Conservation (phyloP, 2,797 vertebrate genomes). For the Triplophysa bombifrons region DNA sequence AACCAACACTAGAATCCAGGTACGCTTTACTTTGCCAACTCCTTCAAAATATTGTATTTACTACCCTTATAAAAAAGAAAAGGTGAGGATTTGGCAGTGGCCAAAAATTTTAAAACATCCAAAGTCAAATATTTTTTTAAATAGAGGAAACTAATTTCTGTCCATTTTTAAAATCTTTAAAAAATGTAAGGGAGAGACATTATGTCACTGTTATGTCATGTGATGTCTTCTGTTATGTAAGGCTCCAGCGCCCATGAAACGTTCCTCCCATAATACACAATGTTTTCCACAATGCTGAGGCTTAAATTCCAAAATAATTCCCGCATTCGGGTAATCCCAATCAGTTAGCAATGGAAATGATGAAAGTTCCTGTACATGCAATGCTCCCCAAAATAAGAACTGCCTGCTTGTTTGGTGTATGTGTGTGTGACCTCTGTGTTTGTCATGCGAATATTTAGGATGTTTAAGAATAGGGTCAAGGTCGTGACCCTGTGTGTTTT, state of each 20-base stretch:
- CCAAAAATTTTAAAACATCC: background rate
- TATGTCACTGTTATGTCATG: background rate
- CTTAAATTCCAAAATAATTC: background rate
- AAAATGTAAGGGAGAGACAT: background rate
- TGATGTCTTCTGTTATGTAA: slow-evolving; percentile 14
- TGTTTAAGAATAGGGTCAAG: slow-evolving; percentile 16
- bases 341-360: background rate
- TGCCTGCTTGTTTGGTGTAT: background rate
- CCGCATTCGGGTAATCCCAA: background rate
- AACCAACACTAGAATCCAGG: slow-evolving; percentile 22
- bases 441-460: background rate
- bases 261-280: background rate
- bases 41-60: slow-evolving; percentile 2
- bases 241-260: background rate
- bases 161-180: background rate
- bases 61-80: background rate
- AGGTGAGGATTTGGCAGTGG: background rate
- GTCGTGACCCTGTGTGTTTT: background rate
- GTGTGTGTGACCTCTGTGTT: background rate
- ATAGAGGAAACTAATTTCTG: too few relatives aligned
- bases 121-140: too few relatives aligned
- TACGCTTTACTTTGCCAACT: slow-evolving; percentile 26
- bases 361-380: background rate
- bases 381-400: background rate
- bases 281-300: background rate